A percentile compares a stretch with the other conserved stretches of the same genome.
These are phyloP conservation scores for Ornithoptera alexandrae DNA, from an alignment of 2,888 invertebrate species.

Conservation along the genomic window DNA sequence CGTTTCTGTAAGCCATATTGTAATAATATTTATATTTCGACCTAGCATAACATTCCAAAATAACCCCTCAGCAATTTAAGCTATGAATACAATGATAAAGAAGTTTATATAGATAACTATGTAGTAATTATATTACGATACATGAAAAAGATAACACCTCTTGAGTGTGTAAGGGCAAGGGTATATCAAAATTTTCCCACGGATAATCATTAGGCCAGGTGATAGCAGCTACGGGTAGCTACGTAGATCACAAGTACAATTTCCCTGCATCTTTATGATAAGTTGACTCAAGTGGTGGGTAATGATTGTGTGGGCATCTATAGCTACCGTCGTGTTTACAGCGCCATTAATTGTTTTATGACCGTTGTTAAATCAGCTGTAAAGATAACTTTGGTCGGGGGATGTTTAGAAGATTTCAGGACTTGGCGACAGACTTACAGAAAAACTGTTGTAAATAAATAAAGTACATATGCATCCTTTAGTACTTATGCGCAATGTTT, in stretches of 20 bases:
- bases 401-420: constrained; percentile 59
- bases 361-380: constrained; percentile 58
- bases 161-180: constrained; percentile 28
- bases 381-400: constrained; percentile 61
- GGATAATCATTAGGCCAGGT: constrained; percentile 46
- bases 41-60: too few relatives aligned
- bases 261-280: constrained; percentile 42
- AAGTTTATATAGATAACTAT: background rate
- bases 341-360: constrained; percentile 71
- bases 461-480: background rate
- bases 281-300: constrained; percentile 49
- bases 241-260: constrained; percentile 27
- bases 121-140: background rate
- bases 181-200: constrained; percentile 48
- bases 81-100: background rate
- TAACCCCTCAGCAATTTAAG: too few relatives aligned
- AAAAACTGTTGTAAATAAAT: constrained; percentile 21
- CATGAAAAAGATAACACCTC: constrained; percentile 36
- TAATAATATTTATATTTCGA: too few relatives aligned
- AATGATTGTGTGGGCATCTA: constrained; percentile 44
- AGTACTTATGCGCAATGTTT: too few relatives aligned
- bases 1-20: too few relatives aligned
- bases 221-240: constrained; percentile 31
- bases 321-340: constrained; percentile 64
- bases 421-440: constrained; percentile 41